Percentiles rank a stretch among this genome's conserved stretches.
phyloP scores from a whole-genome alignment of 1,140 invertebrate species.

The Drosophila paulistorum region DNA sequence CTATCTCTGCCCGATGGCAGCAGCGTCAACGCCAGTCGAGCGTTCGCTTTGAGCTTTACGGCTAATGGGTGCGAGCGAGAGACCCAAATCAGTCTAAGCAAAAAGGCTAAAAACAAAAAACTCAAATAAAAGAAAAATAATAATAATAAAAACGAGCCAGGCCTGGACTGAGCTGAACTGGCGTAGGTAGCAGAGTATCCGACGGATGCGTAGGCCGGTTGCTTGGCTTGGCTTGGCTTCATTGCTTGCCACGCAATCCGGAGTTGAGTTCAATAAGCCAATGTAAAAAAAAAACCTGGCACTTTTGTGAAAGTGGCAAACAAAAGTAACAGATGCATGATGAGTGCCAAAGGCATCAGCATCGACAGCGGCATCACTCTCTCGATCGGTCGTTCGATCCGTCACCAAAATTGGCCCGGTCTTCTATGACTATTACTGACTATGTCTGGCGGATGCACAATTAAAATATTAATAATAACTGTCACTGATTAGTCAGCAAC shows the following conservation, averaged over 20 bases:
- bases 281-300: slow-evolving; percentile 50
- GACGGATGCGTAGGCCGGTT: slow-evolving; percentile 65
- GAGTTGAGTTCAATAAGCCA: slow-evolving; percentile 79
- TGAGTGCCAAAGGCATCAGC: slow-evolving; percentile 36
- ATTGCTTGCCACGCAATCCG: slow-evolving; percentile 59
- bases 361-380: background rate
- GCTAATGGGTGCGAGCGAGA: slow-evolving; percentile 57
- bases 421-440: slow-evolving; percentile 13
- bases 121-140: slow-evolving; percentile 32
- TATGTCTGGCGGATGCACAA: slow-evolving; percentile 65
- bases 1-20: slow-evolving; percentile 58
- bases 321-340: slow-evolving; percentile 67
- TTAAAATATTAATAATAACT: slow-evolving; percentile 53
- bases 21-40: slow-evolving; percentile 37
- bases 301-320: slow-evolving; percentile 65
- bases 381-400: background rate
- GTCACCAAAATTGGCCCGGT: slow-evolving; percentile 54
- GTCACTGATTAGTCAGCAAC: slow-evolving; percentile 64
- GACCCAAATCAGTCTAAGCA: slow-evolving; percentile 53
- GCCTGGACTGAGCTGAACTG: slow-evolving; percentile 10
- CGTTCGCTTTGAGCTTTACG: slow-evolving; percentile 19
- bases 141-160: slow-evolving; percentile 10
- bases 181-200: slow-evolving; percentile 62
- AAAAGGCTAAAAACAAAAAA: slow-evolving; percentile 37
- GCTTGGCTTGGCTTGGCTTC: slow-evolving; percentile 27